Base-by-base conservation (phyloP, 2,113 vertebrate species). In the Terrapene triunguis region DNA sequence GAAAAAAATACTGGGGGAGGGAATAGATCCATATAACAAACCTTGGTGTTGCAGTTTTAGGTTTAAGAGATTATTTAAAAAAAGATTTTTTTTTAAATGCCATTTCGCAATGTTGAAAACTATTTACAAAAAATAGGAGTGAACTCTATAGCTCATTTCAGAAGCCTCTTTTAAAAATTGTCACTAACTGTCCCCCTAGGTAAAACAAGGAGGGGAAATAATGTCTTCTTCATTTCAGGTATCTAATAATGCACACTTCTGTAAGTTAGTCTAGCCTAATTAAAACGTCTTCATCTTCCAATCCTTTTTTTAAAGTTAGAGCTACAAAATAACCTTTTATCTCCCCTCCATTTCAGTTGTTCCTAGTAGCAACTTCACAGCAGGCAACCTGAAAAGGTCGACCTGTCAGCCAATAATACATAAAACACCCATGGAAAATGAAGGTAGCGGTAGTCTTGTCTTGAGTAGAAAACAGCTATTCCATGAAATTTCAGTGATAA, bases 41-140 rank as follows among this genome's bases (percentile, higher is more conserved):
- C 0, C 1, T 44, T 1, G 35, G 85, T 80, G 90, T 82, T 47
- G 24, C 21, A 72, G 4, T 80, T 59, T 51, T 32, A 10, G 4
- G 76, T 69, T 57, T 12, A 84, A 76, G 5, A 10, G 42, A 59
- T 8, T n/a, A n/a, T 74, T 88, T 80, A 65, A 54, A 82, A 85
- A 88, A 82, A 11, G n/a, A 38, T 4, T 0, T 57, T 0, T 0
- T 25, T 24, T 74, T 6, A 69, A 76, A 42, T 69, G 65, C 22
- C 38, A 44, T 0, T 83, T 90, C 76, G 10, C 10, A 44, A 32
- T 82, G 17, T 2, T 53, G 22, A 80, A 51, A 48, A 38, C 1
- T 9, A 19, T 69, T 87, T 82, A 27, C 16, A 48, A 17, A 50
- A 42, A 42, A 19, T 10, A 8, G 16, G 53, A 9, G 3, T 54